A percentile compares a stretch with the other conserved stretches of the same genome.
Evolutionary conservation across 2,888 invertebrate genomes (phyloP).

Genomic region (Lagria hirta): DNA sequence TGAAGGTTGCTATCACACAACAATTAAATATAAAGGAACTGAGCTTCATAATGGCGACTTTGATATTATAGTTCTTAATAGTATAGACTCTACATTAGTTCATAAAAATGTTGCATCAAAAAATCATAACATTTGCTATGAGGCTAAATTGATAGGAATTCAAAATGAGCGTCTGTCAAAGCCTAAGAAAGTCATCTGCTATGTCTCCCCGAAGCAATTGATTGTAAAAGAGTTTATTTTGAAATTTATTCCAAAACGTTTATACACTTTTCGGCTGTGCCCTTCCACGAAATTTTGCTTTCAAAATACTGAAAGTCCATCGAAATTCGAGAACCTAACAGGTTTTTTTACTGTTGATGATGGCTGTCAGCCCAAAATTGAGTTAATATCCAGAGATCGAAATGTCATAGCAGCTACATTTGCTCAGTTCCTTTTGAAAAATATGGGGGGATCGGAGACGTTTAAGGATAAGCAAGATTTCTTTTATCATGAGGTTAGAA

Average conservation of each 20-base stretch:
- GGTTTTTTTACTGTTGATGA: slow-evolving; percentile 84
- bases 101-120: slow-evolving; percentile 84
- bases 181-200: slow-evolving; percentile 85
- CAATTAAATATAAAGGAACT: slow-evolving; percentile 72
- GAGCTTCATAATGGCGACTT: slow-evolving; percentile 87
- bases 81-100: slow-evolving; percentile 82
- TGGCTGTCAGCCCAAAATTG: slow-evolving; percentile 84
- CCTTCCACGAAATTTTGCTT: slow-evolving; percentile 72
- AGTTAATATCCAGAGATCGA: slow-evolving; percentile 79
- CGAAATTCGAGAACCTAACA: slow-evolving; percentile 57
- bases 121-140: slow-evolving; percentile 84
- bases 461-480: slow-evolving; percentile 70
- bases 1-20: slow-evolving; percentile 81
- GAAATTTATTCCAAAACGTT: slow-evolving; percentile 88
- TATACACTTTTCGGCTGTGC: slow-evolving; percentile 88
- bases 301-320: slow-evolving; percentile 49
- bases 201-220: slow-evolving; percentile 88
- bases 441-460: slow-evolving; percentile 93
- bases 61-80: slow-evolving; percentile 86
- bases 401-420: slow-evolving; percentile 92
- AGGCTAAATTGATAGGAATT: slow-evolving; percentile 72
- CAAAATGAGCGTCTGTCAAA: slow-evolving; percentile 65
- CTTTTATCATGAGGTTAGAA: slow-evolving; percentile 73
- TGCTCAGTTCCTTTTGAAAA: slow-evolving; percentile 86
- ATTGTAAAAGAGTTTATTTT: slow-evolving; percentile 91